Conservation (phyloP, 1,140 invertebrate genomes). For the Drosophila simulans region DNA sequence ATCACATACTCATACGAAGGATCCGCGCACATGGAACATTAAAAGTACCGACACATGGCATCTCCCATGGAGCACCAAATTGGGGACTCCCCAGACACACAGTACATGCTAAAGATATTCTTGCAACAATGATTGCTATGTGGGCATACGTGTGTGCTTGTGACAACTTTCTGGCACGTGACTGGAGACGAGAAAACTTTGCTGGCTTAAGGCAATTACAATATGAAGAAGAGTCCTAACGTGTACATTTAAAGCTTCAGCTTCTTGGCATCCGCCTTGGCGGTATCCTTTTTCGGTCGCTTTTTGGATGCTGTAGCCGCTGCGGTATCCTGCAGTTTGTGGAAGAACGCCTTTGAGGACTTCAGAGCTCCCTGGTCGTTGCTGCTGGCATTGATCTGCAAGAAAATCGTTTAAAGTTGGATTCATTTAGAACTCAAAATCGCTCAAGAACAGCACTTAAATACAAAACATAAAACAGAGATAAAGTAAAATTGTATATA, state of each 20-base stretch:
- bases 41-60: constrained; percentile 45
- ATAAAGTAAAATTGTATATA: constrained; percentile 35
- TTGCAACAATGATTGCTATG: constrained; percentile 10
- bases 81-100: constrained; percentile 5
- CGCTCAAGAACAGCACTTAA: background rate
- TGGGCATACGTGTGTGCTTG: constrained; percentile 17
- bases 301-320: constrained; percentile 39
- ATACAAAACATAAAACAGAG: background rate
- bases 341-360: constrained; percentile 93
- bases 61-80: constrained; percentile 64
- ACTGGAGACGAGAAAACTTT: constrained; percentile 33
- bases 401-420: constrained; percentile 3
- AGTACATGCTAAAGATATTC: constrained; percentile 16
- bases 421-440: no score
- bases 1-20: constrained; percentile 9
- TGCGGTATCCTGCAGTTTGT: constrained; percentile 90
- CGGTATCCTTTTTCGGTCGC: constrained; percentile 55
- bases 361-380: constrained; percentile 87
- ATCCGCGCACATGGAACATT: constrained; percentile 3
- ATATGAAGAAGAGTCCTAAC: constrained; percentile 41
- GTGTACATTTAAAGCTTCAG: constrained; percentile 64
- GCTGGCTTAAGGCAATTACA: constrained; percentile 53
- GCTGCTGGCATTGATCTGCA: constrained; percentile 83
- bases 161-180: constrained; percentile 58
- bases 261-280: constrained; percentile 67